Evolutionary conservation across 2,113 vertebrate genomes (phyloP).

Genomic region (Microtus oregoni): DNA sequence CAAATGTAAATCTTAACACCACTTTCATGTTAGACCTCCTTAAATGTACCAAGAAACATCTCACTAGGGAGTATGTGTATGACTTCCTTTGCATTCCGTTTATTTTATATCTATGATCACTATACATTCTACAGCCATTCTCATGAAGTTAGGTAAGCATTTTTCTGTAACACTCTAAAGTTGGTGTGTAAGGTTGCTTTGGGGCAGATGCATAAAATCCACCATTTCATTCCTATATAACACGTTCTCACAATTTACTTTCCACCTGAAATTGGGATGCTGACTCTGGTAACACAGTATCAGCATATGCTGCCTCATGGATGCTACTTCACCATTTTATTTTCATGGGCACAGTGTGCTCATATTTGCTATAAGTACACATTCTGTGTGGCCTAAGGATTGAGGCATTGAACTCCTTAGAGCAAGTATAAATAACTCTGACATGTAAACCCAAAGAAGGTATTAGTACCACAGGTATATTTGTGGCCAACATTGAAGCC

Average conservation of each 20-base stretch:
- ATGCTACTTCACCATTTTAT: not conserved
- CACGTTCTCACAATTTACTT: not conserved
- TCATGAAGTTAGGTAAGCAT: not conserved
- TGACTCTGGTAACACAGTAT: not conserved
- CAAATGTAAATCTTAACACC: not conserved
- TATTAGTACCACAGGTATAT: not conserved
- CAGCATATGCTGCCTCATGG: not conserved
- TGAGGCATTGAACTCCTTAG: not conserved
- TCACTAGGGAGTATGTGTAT: not conserved
- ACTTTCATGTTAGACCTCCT: not conserved
- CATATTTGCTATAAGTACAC: constrained; percentile 11
- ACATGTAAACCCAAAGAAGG: not conserved
- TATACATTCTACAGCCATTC: not conserved
- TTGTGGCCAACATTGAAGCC: not conserved
- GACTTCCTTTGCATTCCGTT: not conserved
- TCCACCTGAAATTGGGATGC: not conserved
- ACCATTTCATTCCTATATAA: not conserved
- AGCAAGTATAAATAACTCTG: not conserved
- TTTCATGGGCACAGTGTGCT: not conserved
- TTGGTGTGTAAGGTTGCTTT: not conserved
- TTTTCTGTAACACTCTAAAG: not conserved
- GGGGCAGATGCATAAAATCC: not conserved
- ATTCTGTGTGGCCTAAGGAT: not conserved
- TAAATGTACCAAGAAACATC: constrained; percentile 39
- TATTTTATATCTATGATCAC: not conserved